Conservation (phyloP, 1,140 invertebrate genomes). For the Phocides pigmalion region DNA sequence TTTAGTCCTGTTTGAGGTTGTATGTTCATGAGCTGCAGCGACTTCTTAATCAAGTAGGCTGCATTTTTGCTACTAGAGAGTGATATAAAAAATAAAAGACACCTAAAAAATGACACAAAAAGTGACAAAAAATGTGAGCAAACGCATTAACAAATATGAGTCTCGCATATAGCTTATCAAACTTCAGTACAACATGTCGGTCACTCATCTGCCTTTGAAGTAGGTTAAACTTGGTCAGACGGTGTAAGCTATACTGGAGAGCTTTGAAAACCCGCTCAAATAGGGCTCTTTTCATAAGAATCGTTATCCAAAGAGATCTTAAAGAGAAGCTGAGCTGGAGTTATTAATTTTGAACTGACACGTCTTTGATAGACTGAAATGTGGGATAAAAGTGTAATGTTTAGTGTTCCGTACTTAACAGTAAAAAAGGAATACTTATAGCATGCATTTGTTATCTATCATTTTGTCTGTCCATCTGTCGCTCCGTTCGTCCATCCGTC, state of each 20-base stretch:
- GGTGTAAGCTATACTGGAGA: slow-evolving; percentile 25
- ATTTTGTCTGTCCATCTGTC: no score
- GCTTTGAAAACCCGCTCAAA: slow-evolving; percentile 24
- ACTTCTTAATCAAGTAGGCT: no score
- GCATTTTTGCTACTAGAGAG: no score
- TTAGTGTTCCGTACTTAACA: no score
- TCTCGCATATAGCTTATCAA: background rate
- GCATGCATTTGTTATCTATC: no score
- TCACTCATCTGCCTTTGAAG: slow-evolving; percentile 4
- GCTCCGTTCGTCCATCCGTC: no score
- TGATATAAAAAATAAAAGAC: no score
- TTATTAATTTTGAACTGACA: slow-evolving; percentile 18
- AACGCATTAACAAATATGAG: no score
- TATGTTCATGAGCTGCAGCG: no score
- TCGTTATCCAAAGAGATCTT: slow-evolving; percentile 13
- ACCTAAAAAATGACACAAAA: no score
- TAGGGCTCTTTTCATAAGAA: slow-evolving; percentile 24
- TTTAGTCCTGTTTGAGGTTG: no score
- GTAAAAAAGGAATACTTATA: background rate
- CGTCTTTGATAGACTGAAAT: slow-evolving; percentile 9
- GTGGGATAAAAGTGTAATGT: background rate
- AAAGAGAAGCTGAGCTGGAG: slow-evolving; percentile 3
- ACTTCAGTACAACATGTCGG: background rate
- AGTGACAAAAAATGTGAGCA: background rate
- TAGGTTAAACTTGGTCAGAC: slow-evolving; percentile 20